phyloP scores from a whole-genome alignment of 2,113 vertebrate species.

The Nipponia nippon region DNA sequence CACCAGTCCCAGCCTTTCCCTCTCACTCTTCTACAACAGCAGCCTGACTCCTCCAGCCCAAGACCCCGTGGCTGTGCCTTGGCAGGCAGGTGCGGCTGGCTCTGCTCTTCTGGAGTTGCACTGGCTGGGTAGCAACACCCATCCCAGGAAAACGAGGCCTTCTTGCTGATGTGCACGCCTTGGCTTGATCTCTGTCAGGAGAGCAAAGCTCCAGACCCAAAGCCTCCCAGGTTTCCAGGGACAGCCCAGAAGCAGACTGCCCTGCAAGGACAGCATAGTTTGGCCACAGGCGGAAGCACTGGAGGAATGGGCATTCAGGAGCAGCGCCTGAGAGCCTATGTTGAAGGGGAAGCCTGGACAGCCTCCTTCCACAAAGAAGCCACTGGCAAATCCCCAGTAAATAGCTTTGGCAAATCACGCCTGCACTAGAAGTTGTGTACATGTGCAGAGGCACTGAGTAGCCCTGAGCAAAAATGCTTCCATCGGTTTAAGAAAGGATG shows the following conservation, averaged over 20 bases:
- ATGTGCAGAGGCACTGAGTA: neutral
- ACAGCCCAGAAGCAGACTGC: neutral
- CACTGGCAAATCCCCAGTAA: neutral
- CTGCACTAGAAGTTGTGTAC: neutral
- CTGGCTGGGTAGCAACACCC: neutral
- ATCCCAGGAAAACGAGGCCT: neutral
- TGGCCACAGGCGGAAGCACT: neutral
- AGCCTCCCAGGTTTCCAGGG: neutral
- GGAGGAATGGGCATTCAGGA: fast-evolving
- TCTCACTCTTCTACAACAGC: neutral
- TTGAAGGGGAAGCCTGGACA: neutral
- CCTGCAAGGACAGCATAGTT: neutral
- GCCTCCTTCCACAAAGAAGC: neutral
- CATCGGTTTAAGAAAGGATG: neutral
- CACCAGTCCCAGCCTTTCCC: neutral
- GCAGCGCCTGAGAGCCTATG: no score
- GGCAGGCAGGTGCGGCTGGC: neutral
- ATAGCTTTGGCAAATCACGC: neutral
- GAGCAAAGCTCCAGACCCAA: neutral
- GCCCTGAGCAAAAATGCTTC: neutral
- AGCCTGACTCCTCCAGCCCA: neutral
- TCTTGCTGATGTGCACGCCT: fast-evolving
- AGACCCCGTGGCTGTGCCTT: no score
- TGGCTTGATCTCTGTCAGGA: neutral
- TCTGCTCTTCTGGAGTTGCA: fast-evolving